Percentiles rank a stretch among this genome's conserved stretches.
These are phyloP conservation scores for Opisthograptis luteolata DNA, from an alignment of 2,888 invertebrate species.

Conservation along the genomic window DNA sequence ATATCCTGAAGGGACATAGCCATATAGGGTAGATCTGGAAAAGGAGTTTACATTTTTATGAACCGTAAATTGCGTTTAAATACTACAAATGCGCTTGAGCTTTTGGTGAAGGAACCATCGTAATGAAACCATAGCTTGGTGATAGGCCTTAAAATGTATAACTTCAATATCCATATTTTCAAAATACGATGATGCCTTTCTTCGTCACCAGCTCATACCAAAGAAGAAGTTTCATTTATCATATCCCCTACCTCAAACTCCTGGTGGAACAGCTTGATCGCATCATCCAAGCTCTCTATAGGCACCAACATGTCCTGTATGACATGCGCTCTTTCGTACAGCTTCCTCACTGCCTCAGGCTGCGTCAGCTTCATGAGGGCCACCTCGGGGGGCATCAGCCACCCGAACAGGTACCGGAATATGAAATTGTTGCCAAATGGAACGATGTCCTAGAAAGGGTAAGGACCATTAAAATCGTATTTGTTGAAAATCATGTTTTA, in stretches of 20 bases:
- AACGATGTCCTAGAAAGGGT: constrained; percentile 87
- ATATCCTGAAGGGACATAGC: constrained; percentile 91
- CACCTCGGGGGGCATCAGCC: constrained; percentile 93
- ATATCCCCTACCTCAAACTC: constrained; percentile 83
- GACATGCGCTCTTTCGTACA: constrained; percentile 91
- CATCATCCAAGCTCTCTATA: constrained; percentile 82
- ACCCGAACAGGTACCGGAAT: constrained; percentile 90
- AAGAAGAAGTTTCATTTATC: no score
- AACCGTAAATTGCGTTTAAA: no score
- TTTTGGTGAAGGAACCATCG: no score
- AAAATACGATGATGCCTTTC: no score
- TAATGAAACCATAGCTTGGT: no score
- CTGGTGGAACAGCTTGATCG: constrained; percentile 86
- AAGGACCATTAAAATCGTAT: no score
- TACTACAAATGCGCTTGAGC: no score
- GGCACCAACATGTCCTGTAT: constrained; percentile 94
- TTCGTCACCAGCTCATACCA: no score
- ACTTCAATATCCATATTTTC: no score
- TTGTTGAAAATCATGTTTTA: no score
- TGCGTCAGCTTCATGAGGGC: constrained; percentile 91
- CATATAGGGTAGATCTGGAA: constrained; percentile 91
- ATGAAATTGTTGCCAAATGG: constrained; percentile 91
- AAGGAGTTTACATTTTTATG: no score
- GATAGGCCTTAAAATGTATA: no score
- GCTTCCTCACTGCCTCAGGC: constrained; percentile 86